These are phyloP conservation scores for Teleogryllus oceanicus DNA, from an alignment of 2,888 invertebrate species.

Conservation along the genomic window DNA sequence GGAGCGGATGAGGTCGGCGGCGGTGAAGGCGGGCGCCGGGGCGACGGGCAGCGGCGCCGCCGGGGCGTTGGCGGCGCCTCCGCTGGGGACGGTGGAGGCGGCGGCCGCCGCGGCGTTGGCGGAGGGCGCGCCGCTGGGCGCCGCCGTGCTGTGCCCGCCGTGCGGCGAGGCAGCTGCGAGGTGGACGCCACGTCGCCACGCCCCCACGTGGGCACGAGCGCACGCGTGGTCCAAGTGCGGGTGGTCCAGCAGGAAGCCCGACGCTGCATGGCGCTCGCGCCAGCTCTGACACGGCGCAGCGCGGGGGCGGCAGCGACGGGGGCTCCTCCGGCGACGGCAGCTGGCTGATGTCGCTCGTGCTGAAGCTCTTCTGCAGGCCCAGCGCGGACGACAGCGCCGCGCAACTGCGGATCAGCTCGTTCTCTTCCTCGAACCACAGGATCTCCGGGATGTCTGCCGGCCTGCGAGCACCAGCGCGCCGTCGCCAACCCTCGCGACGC, in stretches of 20 bases:
- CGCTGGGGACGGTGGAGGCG: conserved; percentile 64
- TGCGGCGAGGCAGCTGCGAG: conserved; percentile 79
- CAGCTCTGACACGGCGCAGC: conserved; percentile 55
- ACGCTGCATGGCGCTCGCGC: conserved; percentile 57
- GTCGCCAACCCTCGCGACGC: neutral
- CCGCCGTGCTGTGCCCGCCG: conserved; percentile 52
- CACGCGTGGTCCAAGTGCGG: conserved; percentile 58
- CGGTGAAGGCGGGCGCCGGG: conserved; percentile 57
- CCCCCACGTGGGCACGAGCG: conserved; percentile 83
- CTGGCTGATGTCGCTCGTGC: conserved; percentile 72
- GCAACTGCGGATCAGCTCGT: conserved; percentile 74
- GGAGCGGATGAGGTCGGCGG: conserved; percentile 67
- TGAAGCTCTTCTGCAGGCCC: conserved; percentile 73
- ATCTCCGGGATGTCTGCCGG: conserved; percentile 63
- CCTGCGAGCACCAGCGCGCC: conserved; percentile 43
- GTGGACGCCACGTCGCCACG: conserved; percentile 72
- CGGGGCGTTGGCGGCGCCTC: conserved; percentile 62
- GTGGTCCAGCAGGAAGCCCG: conserved; percentile 55
- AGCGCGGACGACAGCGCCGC: conserved; percentile 74
- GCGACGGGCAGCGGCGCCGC: conserved; percentile 43
- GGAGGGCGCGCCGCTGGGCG: conserved; percentile 31
- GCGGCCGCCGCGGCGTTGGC: conserved; percentile 52
- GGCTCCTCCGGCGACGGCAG: conserved; percentile 53
- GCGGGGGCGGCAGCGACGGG: conserved; percentile 42
- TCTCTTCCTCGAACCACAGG: conserved; percentile 69